These are phyloP conservation scores for Grus americana DNA, from an alignment of 2,113 vertebrate species.

Conservation along the genomic window DNA sequence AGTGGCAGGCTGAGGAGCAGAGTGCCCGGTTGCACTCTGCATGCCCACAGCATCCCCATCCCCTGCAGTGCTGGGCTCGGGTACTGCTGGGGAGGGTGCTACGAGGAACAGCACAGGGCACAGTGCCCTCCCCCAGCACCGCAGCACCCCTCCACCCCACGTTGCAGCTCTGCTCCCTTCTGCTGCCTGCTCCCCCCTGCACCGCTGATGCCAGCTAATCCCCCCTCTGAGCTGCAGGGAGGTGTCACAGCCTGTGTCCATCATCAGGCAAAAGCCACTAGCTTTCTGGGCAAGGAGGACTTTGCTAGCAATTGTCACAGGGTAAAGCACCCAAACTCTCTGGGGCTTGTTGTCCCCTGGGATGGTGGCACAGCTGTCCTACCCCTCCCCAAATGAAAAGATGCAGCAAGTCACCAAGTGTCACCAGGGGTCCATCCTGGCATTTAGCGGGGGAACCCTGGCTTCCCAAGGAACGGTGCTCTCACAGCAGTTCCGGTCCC, in stretches of 20 bases:
- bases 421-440: neutral
- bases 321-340: neutral
- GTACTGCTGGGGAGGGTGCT: neutral
- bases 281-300: neutral
- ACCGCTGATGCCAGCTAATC: neutral
- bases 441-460: neutral
- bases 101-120: neutral
- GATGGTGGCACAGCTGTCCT: neutral
- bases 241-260: neutral
- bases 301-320: neutral
- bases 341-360: neutral
- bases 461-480: neutral
- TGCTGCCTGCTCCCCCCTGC: neutral
- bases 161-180: neutral
- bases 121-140: neutral
- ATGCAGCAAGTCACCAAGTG: neutral
- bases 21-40: neutral
- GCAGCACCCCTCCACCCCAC: accelerated
- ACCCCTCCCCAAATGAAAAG: neutral
- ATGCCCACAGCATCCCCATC: neutral
- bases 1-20: neutral
- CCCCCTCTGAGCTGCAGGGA: neutral
- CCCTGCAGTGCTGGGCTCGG: neutral
- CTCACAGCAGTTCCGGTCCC: neutral
- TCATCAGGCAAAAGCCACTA: neutral